Evolutionary conservation across 2,888 invertebrate species (phyloP).

Genomic region (Elmis aenea): DNA sequence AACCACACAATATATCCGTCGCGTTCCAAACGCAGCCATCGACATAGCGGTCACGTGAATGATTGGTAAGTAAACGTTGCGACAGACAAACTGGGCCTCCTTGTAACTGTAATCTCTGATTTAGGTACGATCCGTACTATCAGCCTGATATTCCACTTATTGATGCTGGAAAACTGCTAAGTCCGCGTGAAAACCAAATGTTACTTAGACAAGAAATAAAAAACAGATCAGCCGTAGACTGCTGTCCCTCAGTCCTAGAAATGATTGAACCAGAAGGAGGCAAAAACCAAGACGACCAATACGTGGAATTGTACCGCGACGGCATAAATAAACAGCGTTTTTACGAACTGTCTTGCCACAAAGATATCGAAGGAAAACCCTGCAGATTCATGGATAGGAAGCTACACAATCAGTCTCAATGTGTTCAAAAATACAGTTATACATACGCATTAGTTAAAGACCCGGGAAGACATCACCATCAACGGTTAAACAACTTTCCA

Average conservation of each 20-base stretch:
- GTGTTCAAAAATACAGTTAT: conserved; percentile 78
- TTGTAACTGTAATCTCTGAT: conserved; percentile 6
- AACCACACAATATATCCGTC: conserved; percentile 36
- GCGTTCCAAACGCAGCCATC: conserved; percentile 32
- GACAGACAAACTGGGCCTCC: too few species aligned
- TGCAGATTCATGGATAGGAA: conserved; percentile 68
- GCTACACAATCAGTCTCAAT: conserved; percentile 60
- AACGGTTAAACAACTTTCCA: conserved; percentile 41
- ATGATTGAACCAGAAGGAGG: conserved; percentile 75
- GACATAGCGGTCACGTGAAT: conserved; percentile 13
- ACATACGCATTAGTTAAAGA: conserved; percentile 78
- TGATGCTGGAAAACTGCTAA: conserved; percentile 47
- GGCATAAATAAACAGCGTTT: conserved; percentile 65
- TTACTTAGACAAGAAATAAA: conserved; percentile 47
- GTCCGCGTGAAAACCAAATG: conserved; percentile 60
- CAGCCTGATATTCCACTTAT: conserved; percentile 31
- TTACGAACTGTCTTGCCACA: conserved; percentile 74
- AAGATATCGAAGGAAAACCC: conserved; percentile 64
- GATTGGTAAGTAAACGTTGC: conserved; percentile 17
- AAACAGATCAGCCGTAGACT: conserved; percentile 58
- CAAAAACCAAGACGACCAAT: conserved; percentile 64
- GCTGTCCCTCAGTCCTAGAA: conserved; percentile 75
- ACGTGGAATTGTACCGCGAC: conserved; percentile 71
- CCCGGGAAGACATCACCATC: conserved; percentile 44
- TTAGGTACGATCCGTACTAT: conserved; percentile 33